Conservation (phyloP, 2,113 vertebrate genomes). For the Eulemur rufifrons region DNA sequence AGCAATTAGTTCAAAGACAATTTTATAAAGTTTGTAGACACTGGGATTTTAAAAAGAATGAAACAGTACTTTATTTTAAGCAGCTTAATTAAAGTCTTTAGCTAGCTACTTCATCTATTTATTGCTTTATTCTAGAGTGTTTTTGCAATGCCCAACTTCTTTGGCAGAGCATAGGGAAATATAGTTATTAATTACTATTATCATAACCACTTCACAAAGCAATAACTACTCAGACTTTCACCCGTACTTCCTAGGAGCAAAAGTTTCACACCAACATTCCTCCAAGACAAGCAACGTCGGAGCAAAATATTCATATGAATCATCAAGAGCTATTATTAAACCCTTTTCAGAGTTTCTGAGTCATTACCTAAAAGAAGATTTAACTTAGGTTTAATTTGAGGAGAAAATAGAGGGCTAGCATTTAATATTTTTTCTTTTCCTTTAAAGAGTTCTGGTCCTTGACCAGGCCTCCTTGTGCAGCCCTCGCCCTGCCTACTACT, state of each 20-base stretch:
- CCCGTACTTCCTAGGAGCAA: background rate
- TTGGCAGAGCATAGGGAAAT: constrained; percentile 36
- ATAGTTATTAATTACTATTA: constrained; percentile 52
- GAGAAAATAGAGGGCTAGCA: constrained; percentile 21
- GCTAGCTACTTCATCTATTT: constrained; percentile 45
- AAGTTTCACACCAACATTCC: constrained; percentile 39
- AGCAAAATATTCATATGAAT: constrained; percentile 54
- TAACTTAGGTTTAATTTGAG: constrained; percentile 48
- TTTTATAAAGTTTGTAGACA: constrained; percentile 56
- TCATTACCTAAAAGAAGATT: constrained; percentile 48
- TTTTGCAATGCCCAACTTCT: constrained; percentile 42
- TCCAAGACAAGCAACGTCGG: constrained; percentile 38
- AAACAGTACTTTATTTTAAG: constrained; percentile 57
- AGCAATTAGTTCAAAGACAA: constrained; percentile 54
- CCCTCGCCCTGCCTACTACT: background rate
- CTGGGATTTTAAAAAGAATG: background rate
- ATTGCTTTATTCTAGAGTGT: constrained; percentile 39
- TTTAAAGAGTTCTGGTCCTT: background rate
- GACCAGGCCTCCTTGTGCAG: background rate
- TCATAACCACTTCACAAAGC: constrained; percentile 32
- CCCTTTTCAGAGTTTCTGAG: constrained; percentile 46
- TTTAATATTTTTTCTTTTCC: background rate
- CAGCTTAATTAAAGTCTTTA: constrained; percentile 67
- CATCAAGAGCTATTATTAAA: constrained; percentile 61
- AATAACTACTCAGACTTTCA: background rate